phyloP scores from a whole-genome alignment of 2,797 vertebrate genomes.

The Calcarius lapponicus region DNA sequence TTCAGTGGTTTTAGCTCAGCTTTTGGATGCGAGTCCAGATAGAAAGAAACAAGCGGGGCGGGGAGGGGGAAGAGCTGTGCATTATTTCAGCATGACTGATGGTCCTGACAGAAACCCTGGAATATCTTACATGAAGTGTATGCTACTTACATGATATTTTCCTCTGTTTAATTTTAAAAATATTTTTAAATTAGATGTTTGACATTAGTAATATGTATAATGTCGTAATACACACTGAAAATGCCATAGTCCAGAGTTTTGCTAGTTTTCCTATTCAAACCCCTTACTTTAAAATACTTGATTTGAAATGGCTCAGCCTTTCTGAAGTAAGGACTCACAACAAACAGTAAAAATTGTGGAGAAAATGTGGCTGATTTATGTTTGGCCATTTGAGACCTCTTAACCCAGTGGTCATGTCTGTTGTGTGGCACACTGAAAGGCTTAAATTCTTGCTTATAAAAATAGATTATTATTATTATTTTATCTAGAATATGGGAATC shows the following conservation, averaged over 20 bases:
- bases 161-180: neutral
- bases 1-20: constrained; percentile 66
- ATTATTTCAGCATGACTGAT: constrained; percentile 65
- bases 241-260: neutral
- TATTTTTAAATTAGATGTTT: constrained; percentile 34
- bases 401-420: neutral
- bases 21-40: constrained; percentile 62
- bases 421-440: neutral
- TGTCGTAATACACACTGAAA: neutral
- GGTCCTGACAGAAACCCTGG: constrained; percentile 27
- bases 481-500: neutral
- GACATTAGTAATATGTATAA: neutral
- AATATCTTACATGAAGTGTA: constrained; percentile 34
- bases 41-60: neutral
- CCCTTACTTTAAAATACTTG: neutral
- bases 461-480: neutral
- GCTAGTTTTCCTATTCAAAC: neutral
- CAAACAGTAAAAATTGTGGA: neutral
- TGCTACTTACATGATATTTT: constrained; percentile 10
- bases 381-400: neutral
- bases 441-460: neutral
- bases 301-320: neutral
- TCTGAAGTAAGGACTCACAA: neutral
- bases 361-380: neutral
- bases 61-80: constrained; percentile 21